These are phyloP conservation scores for Drosophila acutilabella DNA, from an alignment of 2,888 invertebrate species.

Conservation along the genomic window DNA sequence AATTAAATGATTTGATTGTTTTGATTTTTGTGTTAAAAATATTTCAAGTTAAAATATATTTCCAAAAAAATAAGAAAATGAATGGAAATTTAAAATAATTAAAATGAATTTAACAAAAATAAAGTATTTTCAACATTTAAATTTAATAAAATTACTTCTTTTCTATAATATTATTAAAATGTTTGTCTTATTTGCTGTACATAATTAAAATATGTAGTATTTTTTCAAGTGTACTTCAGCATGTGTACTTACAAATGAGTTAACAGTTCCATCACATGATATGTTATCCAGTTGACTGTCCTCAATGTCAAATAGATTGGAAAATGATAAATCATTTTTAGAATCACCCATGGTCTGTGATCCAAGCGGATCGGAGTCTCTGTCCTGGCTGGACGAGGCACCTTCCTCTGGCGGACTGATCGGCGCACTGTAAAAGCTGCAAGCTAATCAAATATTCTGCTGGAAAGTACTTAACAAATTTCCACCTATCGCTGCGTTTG, in stretches of 20 bases:
- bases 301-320: constrained; percentile 3
- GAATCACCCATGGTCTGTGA: background rate
- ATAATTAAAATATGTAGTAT: no score
- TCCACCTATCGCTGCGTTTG: background rate
- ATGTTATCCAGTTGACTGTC: constrained; percentile 2
- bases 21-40: no score
- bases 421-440: background rate
- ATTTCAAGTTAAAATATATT: no score
- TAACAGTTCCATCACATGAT: background rate
- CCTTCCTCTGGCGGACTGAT: background rate
- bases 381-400: background rate
- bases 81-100: no score
- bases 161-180: no score
- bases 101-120: no score
- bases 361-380: background rate
- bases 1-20: no score
- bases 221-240: no score
- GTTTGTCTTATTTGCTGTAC: no score
- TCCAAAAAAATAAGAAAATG: no score
- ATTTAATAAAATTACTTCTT: no score
- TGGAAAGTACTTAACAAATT: background rate
- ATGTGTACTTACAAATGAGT: background rate
- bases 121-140: no score
- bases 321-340: background rate
- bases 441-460: background rate